Evolutionary conservation across 2,113 vertebrate genomes (phyloP).

Genomic region (Xenopus borealis): DNA sequence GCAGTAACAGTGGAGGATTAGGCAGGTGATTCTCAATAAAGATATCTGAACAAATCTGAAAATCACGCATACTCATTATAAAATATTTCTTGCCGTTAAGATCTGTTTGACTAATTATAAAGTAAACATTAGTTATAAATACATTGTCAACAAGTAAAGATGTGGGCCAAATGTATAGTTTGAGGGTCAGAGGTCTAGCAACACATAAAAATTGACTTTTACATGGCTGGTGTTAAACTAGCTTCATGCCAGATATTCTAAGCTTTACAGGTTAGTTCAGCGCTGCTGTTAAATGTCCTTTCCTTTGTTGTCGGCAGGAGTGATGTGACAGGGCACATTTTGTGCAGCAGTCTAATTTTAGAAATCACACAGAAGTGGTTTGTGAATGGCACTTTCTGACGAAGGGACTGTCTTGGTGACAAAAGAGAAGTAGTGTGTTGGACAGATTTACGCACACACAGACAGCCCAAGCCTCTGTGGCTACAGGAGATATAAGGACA

Average conservation of each 20-base stretch:
- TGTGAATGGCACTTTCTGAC: conserved; percentile 32
- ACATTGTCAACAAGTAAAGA: no score
- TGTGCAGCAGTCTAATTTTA: conserved; percentile 36
- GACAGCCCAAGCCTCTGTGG: background rate
- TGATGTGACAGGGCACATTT: conserved; percentile 6
- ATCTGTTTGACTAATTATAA: no score
- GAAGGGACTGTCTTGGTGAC: conserved; percentile 19
- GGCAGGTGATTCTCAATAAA: no score
- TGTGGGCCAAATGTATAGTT: no score
- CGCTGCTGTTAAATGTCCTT: background rate
- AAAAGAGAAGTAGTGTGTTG: conserved; percentile 17
- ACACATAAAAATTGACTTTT: no score
- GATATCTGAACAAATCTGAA: no score
- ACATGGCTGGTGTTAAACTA: no score
- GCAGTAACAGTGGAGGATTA: no score
- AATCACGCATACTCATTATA: no score
- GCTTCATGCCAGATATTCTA: background rate
- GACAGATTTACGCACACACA: conserved; percentile 22
- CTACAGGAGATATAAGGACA: conserved; percentile 11
- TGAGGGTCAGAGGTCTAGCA: no score
- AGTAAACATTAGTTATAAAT: no score
- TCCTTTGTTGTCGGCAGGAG: conserved; percentile 27
- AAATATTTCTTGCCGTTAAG: no score
- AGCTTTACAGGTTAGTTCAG: background rate
- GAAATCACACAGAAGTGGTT: conserved; percentile 38